Evolutionary conservation across 2,888 invertebrate species (phyloP).

Genomic region (Argyresthia goedartella): DNA sequence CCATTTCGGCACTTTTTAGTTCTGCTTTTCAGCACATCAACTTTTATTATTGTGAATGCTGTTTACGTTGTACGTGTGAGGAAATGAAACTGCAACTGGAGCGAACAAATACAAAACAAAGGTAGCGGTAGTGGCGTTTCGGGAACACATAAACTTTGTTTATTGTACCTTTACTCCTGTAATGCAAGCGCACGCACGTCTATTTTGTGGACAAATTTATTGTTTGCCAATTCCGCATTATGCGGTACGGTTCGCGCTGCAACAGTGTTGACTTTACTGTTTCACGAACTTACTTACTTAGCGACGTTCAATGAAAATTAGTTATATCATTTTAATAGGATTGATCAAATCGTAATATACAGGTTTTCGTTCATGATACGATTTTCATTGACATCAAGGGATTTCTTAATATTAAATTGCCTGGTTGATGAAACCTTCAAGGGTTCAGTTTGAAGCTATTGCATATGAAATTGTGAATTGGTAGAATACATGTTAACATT

Average conservation of each 20-base stretch:
- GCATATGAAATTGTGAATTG: too few relatives aligned
- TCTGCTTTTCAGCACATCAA: not conserved
- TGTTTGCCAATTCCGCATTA: constrained; percentile 51
- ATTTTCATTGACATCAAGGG: too few relatives aligned
- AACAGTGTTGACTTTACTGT: constrained; percentile 6
- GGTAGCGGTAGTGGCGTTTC: constrained; percentile 8
- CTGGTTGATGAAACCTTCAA: too few relatives aligned
- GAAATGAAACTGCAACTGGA: constrained; percentile 7
- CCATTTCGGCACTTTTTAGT: not conserved
- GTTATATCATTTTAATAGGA: too few relatives aligned
- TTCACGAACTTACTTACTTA: too few relatives aligned
- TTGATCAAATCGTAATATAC: too few relatives aligned
- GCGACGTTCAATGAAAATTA: too few relatives aligned
- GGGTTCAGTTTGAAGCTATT: too few relatives aligned
- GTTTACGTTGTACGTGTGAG: constrained; percentile 2
- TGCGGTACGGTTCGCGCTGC: constrained; percentile 32
- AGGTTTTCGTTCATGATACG: too few relatives aligned
- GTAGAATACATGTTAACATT: too few relatives aligned
- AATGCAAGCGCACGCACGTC: constrained; percentile 43
- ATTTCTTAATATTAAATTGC: too few relatives aligned
- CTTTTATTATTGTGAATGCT: not conserved
- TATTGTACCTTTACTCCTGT: constrained; percentile 48
- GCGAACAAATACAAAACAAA: constrained; percentile 11
- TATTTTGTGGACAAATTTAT: constrained; percentile 57
- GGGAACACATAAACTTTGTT: constrained; percentile 51